Evolutionary conservation across 1,140 invertebrate species (phyloP).

Genomic region (Harpegnathos saltator): DNA sequence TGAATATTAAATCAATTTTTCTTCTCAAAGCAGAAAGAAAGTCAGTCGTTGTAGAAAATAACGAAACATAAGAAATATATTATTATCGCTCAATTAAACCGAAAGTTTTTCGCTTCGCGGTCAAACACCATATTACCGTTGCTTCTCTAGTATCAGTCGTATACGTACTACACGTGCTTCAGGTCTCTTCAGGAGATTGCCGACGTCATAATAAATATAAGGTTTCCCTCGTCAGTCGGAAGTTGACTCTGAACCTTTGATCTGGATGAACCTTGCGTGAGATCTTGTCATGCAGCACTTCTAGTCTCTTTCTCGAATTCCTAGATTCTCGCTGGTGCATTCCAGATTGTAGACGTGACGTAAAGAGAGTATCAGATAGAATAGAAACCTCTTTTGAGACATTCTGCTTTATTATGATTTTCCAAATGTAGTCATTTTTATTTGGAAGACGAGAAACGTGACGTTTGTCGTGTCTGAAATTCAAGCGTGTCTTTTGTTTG

Average conservation of each 20-base stretch:
- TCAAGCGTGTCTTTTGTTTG: too few species aligned
- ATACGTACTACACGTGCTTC: slow-evolving; percentile 27
- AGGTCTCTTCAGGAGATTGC: slow-evolving; percentile 47
- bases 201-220: slow-evolving; percentile 61
- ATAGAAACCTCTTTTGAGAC: slow-evolving; percentile 37
- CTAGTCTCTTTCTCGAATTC: slow-evolving; percentile 69
- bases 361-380: slow-evolving; percentile 46
- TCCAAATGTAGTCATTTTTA: neutral
- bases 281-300: slow-evolving; percentile 62
- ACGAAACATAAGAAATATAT: neutral
- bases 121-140: neutral
- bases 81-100: slow-evolving; percentile 17
- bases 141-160: neutral
- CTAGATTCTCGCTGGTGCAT: slow-evolving; percentile 61
- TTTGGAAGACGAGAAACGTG: neutral
- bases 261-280: slow-evolving; percentile 63
- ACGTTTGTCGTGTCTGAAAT: neutral
- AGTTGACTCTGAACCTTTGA: slow-evolving; percentile 64
- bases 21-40: too few species aligned
- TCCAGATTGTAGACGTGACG: slow-evolving; percentile 63
- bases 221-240: slow-evolving; percentile 65
- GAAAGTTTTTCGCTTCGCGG: neutral
- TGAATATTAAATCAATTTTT: too few species aligned
- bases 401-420: neutral
- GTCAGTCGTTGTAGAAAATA: too few species aligned